Evolutionary conservation across 2,888 invertebrate species (phyloP), one percentile per base, ranked within the genome.

Genomic region (Synergus itoensis): DNA sequence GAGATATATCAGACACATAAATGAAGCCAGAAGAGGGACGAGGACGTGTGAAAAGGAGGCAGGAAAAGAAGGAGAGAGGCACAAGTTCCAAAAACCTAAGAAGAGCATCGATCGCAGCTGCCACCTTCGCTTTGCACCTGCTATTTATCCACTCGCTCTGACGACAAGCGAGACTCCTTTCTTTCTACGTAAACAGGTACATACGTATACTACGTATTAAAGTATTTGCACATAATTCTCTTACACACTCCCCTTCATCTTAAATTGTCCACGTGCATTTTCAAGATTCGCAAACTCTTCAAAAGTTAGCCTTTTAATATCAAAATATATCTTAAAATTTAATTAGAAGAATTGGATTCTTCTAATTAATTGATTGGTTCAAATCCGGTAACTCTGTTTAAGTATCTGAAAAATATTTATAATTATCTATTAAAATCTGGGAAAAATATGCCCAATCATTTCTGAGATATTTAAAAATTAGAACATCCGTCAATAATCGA

Each of bases 91-190:
- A 90, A 91, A 90, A 89, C 87, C 89, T 88, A 87, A 90, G 84
- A 82, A 75, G 90, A 89, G 88, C 89, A 90, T 89, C 88, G 90
- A 89, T 89, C 90, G 90, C 91, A 91, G 90, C 91, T 91, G 91
- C 89, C 89, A 87, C 83, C 85, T 86, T 88, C 89, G 89, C 88
- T 87, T 85, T 86, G 90, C 91, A 91, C 92, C 92, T 92, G 91
- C 92, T 90, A 90, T 91, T 91, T 89, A 89, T 87, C 87, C 88
- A 86, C 88, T 87, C 87, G 88, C 88, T 86, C 88, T 84, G 87
- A 84, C 88, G 87, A 88, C 87, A 82, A 83, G 81, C 82, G 81
- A 83, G 82, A 83, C 86, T 86, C 86, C 84, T 85, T 88, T 87
- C 87, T 88, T 89, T 86, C 84, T 87, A 86, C 84, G 84, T 80